Percentiles rank a stretch among this genome's conserved stretches.
Evolutionary conservation across 2,113 vertebrate species (phyloP).

Genomic region (Caranx melampygus): DNA sequence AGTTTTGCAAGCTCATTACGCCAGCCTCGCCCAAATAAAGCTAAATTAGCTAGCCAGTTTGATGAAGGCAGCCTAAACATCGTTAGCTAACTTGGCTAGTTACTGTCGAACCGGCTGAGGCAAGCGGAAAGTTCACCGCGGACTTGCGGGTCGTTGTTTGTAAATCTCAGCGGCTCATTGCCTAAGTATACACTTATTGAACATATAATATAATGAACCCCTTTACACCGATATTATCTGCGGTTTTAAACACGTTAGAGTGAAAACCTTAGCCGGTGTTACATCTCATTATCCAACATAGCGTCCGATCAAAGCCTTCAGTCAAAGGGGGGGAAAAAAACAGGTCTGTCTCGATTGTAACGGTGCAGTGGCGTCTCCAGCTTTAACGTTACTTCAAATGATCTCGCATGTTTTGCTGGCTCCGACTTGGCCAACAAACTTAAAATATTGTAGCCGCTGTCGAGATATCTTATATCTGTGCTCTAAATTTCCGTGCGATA

Average conservation of each 20-base stretch:
- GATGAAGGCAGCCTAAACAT: slow-evolving; percentile 53
- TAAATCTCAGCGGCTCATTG: slow-evolving; percentile 59
- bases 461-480: slow-evolving; percentile 22
- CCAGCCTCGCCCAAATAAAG: slow-evolving; percentile 57
- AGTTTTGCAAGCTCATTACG: slow-evolving; percentile 33
- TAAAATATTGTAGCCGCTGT: slow-evolving; percentile 37
- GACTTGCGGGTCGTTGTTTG: slow-evolving; percentile 58
- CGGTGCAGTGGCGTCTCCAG: slow-evolving; percentile 73
- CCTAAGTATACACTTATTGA: background rate
- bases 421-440: slow-evolving; percentile 74
- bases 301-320: slow-evolving; percentile 66
- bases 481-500: background rate
- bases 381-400: slow-evolving; percentile 60
- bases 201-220: background rate
- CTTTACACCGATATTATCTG: background rate
- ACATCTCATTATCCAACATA: slow-evolving; percentile 43
- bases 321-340: slow-evolving; percentile 47
- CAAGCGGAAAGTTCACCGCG: slow-evolving; percentile 76
- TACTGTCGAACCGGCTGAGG: slow-evolving; percentile 62
- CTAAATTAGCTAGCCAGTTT: slow-evolving; percentile 60
- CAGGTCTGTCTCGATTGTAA: slow-evolving; percentile 76
- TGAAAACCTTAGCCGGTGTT: slow-evolving; percentile 5
- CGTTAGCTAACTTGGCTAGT: slow-evolving; percentile 77
- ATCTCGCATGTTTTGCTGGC: slow-evolving; percentile 76
- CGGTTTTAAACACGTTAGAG: background rate